phyloP scores from a whole-genome alignment of 1,140 invertebrate species.

The Drosophila murphyi region DNA sequence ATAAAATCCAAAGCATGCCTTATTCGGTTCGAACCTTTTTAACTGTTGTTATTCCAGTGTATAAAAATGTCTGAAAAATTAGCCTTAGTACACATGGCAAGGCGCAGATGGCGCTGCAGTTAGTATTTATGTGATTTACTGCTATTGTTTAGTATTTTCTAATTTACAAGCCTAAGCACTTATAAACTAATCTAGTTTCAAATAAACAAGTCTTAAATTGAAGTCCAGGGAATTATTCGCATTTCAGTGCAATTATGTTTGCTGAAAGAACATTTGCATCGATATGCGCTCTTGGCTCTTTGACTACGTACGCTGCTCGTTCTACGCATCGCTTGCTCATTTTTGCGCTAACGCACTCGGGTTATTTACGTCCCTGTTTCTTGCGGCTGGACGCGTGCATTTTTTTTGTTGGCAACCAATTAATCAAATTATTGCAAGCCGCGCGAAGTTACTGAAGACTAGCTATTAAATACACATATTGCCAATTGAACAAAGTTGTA shows the following conservation, averaged over 20 bases:
- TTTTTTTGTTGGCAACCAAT: conserved; percentile 34
- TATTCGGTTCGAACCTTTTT: conserved; percentile 11
- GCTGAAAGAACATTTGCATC: not conserved
- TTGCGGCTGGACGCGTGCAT: conserved; percentile 50
- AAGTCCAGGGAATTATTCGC: not conserved
- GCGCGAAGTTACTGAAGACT: conserved; percentile 37
- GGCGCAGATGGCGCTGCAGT: conserved; percentile 16
- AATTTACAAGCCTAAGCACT: not conserved
- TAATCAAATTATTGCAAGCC: conserved; percentile 41
- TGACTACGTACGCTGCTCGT: conserved; percentile 9
- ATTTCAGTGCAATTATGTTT: not conserved
- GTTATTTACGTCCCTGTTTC: conserved; percentile 31
- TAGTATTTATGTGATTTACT: not conserved
- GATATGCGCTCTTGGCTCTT: not conserved
- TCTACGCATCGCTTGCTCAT: conserved; percentile 28
- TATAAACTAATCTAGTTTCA: not conserved
- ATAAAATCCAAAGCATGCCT: conserved; percentile 15
- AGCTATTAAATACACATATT: conserved; percentile 16
- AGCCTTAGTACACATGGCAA: not conserved
- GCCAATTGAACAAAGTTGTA: conserved; percentile 20
- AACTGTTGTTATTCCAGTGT: conserved; percentile 11
- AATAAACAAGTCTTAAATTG: not conserved
- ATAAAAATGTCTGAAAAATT: not conserved
- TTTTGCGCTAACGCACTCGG: conserved; percentile 12
- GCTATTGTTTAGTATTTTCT: not conserved